phyloP scores from a whole-genome alignment of 2,113 vertebrate genomes.

The Chaetura pelagica region DNA sequence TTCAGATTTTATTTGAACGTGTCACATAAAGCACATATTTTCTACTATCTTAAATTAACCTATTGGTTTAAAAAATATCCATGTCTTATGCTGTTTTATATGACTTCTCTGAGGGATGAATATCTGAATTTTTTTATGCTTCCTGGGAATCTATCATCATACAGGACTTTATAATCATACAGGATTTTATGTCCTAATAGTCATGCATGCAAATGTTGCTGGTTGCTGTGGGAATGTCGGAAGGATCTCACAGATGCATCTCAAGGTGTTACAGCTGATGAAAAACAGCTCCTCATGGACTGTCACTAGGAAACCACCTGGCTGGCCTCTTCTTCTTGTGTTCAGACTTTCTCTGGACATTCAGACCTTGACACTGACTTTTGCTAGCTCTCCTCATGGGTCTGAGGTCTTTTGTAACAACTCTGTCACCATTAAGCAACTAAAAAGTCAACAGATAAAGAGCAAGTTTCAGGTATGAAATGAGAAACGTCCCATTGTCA shows the following conservation, averaged over 20 bases:
- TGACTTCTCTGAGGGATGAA: neutral
- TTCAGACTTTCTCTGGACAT: neutral
- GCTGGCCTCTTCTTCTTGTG: neutral
- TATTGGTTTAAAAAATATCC: neutral
- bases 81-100: neutral
- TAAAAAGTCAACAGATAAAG: neutral
- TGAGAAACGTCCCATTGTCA: neutral
- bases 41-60: neutral
- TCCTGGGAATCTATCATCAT: neutral
- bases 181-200: neutral
- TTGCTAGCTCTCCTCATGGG: neutral
- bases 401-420: accelerated
- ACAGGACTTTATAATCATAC: neutral
- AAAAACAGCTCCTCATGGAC: neutral
- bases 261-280: neutral
- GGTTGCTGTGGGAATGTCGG: neutral
- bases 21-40: neutral
- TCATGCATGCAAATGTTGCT: neutral
- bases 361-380: neutral
- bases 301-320: accelerated
- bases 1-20: neutral
- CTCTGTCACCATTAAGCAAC: neutral
- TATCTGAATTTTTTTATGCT: neutral
- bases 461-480: neutral
- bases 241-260: neutral